Conservation (phyloP, 2,888 invertebrate species). For the Pyrochroa serraticornis region DNA sequence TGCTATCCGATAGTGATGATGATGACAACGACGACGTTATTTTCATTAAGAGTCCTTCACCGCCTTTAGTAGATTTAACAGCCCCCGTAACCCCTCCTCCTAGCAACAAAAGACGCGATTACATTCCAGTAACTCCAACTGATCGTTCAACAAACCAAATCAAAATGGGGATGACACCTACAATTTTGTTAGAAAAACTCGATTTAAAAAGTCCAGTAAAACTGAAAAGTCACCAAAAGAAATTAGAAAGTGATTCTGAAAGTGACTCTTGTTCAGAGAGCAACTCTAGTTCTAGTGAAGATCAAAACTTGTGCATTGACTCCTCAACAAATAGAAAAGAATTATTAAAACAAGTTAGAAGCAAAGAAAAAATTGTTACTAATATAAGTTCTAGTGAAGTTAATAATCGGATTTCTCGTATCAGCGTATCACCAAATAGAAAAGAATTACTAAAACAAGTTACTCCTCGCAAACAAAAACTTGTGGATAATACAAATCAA, state of each 20-base stretch:
- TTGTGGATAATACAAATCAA: slow-evolving; percentile 16
- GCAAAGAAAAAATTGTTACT: too few relatives aligned
- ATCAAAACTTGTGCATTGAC: too few relatives aligned
- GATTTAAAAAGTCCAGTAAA: not conserved
- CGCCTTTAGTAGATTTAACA: not conserved
- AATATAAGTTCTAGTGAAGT: too few relatives aligned
- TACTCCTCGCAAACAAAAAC: slow-evolving; percentile 29
- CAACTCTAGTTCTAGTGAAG: too few relatives aligned
- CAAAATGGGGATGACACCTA: not conserved
- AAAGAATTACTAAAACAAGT: slow-evolving; percentile 4
- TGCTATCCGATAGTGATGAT: slow-evolving; percentile 1
- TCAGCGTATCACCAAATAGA: slow-evolving; percentile 16
- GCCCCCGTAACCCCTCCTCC: not conserved
- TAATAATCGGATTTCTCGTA: not conserved
- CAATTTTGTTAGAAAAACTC: not conserved
- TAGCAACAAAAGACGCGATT: not conserved
- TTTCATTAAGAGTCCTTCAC: too few relatives aligned
- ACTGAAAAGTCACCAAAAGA: not conserved
- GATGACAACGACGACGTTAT: not conserved
- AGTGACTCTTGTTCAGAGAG: too few relatives aligned
- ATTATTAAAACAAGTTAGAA: too few relatives aligned
- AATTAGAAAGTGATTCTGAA: too few relatives aligned
- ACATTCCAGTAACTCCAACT: not conserved
- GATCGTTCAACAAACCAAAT: not conserved
- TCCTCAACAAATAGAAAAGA: too few relatives aligned